Conservation (phyloP, 1,140 invertebrate species). For the Dinothrombium tinctorium region DNA sequence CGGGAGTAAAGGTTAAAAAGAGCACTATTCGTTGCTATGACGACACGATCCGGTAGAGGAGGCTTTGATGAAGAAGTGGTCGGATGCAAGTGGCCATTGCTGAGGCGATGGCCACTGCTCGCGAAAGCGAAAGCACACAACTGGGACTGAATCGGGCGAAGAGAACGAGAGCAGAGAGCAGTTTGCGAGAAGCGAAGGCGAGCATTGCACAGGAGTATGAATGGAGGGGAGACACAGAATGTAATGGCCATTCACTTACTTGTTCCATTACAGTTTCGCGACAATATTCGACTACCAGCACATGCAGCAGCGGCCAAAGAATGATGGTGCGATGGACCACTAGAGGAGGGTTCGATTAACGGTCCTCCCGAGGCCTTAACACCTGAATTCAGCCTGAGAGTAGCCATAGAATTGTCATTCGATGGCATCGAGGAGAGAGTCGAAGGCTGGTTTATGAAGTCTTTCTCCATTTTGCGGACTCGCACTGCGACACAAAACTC, state of each 20-base stretch:
- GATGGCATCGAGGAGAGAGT: constrained; percentile 9
- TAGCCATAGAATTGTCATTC: constrained; percentile 2
- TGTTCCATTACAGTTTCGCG: constrained; percentile 14
- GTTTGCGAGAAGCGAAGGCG: constrained; percentile 6
- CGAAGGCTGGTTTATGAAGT: too few species aligned
- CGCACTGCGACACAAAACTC: too few species aligned
- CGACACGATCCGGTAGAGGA: too few species aligned
- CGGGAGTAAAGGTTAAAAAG: too few species aligned
- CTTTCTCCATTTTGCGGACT: too few species aligned
- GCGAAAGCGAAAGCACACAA: background rate
- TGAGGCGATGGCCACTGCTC: too few species aligned
- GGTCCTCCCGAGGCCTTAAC: background rate
- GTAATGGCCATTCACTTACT: constrained; percentile 12
- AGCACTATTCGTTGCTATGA: too few species aligned
- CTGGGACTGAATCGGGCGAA: background rate
- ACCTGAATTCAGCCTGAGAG: constrained; percentile 1
- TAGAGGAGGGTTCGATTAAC: background rate
- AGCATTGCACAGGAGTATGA: constrained; percentile 9
- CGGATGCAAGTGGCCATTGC: too few species aligned
- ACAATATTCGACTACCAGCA: constrained; percentile 9
- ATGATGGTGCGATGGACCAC: background rate
- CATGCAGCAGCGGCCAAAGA: background rate
- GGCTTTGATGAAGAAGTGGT: too few species aligned
- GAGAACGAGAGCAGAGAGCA: constrained; percentile 20
- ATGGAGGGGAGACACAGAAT: constrained; percentile 6